phyloP scores from a whole-genome alignment of 2,888 invertebrate species.

The Luperina nickerlii region DNA sequence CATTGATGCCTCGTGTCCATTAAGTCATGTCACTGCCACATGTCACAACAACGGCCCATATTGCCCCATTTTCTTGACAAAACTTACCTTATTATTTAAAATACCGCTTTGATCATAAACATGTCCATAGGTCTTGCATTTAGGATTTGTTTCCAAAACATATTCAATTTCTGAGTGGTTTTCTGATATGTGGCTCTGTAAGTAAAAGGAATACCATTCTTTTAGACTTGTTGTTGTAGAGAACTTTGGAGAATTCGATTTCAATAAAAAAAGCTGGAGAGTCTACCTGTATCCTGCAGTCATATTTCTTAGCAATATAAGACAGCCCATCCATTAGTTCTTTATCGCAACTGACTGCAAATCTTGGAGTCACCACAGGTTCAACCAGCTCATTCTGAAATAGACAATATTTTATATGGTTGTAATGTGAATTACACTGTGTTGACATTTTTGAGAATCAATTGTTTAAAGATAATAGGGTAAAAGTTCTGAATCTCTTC shows the following conservation, averaged over 20 bases:
- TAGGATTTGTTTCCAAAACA: slow-evolving; percentile 91
- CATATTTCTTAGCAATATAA: slow-evolving; percentile 91
- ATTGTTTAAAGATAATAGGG: not conserved
- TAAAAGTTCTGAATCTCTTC: not conserved
- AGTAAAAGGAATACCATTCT: not conserved
- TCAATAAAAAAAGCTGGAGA: not conserved
- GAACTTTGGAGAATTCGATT: not conserved
- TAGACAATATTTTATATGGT: slow-evolving; percentile 8
- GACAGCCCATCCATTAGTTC: slow-evolving; percentile 93
- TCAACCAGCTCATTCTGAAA: slow-evolving; percentile 92
- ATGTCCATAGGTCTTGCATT: slow-evolving; percentile 92
- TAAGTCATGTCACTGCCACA: not conserved
- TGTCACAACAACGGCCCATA: not conserved
- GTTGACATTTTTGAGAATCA: not conserved
- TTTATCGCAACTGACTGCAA: slow-evolving; percentile 94
- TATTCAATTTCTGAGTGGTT: slow-evolving; percentile 93
- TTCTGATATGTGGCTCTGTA: slow-evolving; percentile 96
- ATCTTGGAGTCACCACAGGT: slow-evolving; percentile 96
- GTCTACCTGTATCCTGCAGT: slow-evolving; percentile 94
- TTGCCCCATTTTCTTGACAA: not conserved
- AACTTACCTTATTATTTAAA: slow-evolving; percentile 92
- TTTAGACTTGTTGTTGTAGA: not conserved
- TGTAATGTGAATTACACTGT: not conserved
- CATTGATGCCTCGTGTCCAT: not conserved
- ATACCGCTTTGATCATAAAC: slow-evolving; percentile 94